Base-by-base conservation (phyloP, 2,797 vertebrate genomes). In the Silurus aristotelis region DNA sequence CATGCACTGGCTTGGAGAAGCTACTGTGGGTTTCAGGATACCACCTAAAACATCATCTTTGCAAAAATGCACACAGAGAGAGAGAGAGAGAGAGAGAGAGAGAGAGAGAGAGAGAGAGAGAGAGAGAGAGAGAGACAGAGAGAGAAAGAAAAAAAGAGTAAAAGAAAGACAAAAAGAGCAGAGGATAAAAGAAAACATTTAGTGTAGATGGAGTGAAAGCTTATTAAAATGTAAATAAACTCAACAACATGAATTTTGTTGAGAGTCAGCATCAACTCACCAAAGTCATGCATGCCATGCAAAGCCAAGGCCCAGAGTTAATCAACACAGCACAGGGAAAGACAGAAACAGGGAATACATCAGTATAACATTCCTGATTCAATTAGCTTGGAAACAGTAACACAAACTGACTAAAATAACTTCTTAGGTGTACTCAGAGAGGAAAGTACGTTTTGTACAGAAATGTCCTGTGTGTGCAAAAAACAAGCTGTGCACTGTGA, bases 1-100 rank as follows among this genome's bases (percentile, higher is more conserved):
- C 93, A 97, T 93, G 92, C 90, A 93, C 94, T 97, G 97, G 93
- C 94, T 96, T 91, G 96, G 96, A 92, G 96, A 96, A 76, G 96
- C 90, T 93, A 97, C 96, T 95, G 97, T 97, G 83, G 98, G 98
- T 97, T 97, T 98, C 88, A 99, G 95, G 89, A 99, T 94, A 92
- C 95, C 96, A 93, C 97, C 98, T 96, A 98, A 94, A 95, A 97
- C 94, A 94, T 97, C 95, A 93, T 95, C 96, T 97, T 94, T 92
- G 95, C 94, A 73, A 92, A 93, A 83, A 90, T 87, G 91, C 87
- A 89, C 73, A 83, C 83, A 89, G 73, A 83, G 79, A 81, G 88
- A 60, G 75, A 48, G 75, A 67, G 73, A 73, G 86, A 80, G 27
- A 75, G 72, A 73, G 55, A 27, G 12, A 43, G 25, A 38, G 72